Conservation (phyloP, 2,113 vertebrate genomes). For the Cnemophilus loriae region DNA sequence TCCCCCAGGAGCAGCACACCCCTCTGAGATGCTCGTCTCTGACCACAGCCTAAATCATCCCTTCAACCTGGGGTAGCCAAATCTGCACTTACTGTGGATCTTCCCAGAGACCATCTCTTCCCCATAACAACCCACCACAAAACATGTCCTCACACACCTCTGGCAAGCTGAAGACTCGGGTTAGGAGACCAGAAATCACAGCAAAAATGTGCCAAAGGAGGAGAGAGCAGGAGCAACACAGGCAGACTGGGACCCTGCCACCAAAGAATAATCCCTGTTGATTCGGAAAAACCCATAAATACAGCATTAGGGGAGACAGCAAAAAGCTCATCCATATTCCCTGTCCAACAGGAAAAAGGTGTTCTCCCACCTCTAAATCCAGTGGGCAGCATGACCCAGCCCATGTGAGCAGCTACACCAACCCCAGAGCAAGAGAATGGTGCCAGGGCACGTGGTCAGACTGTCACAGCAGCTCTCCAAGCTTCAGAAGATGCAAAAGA, state of each 20-base stretch:
- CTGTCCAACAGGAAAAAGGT: background rate
- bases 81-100: accelerated
- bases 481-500: background rate
- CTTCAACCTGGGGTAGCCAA: background rate
- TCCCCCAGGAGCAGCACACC: background rate
- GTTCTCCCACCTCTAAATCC: background rate
- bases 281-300: accelerated
- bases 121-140: background rate
- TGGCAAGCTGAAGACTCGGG: background rate
- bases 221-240: background rate
- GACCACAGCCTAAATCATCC: background rate
- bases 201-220: background rate
- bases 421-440: accelerated
- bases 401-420: background rate
- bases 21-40: background rate
- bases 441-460: accelerated
- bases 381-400: background rate
- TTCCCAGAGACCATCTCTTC: background rate
- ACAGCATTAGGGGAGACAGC: background rate
- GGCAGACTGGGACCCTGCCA: background rate
- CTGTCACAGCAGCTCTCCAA: background rate
- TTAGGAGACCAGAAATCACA: background rate
- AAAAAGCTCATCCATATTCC: background rate
- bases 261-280: no score
- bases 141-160: background rate